Base-by-base conservation (phyloP, 2,113 vertebrate species). In the Hippopotamus amphibius region DNA sequence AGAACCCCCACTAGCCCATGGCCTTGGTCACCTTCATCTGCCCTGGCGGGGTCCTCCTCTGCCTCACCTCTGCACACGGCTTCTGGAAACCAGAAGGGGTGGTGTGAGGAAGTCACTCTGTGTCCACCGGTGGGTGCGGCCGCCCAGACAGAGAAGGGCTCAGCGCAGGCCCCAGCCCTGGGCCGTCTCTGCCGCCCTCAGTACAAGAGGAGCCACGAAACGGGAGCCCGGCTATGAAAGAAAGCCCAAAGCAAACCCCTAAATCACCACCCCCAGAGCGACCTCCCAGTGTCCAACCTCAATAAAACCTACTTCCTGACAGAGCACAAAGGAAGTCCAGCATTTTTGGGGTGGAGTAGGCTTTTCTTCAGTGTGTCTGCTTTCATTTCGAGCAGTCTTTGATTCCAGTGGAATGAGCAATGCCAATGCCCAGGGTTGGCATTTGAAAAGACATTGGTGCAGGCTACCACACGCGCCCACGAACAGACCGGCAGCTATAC, bases 281-380 rank as follows among this genome's bases (percentile, higher is more conserved):
- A 88, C 88, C 87, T 93, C 88, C 88, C 61, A 97, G 97, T 92
- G 95, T 94, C 48, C 88, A 95, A 90, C 87, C 94, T 93, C 46
- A 17, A 74, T 94, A 83, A 86, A 95, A 66, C 96, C 95, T 83
- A 88, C 90, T 98, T 96, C 93, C 63, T 28, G 5, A 66, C 90
- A 76, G 90, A 41, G 89, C 93, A 97, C 85, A 11, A 89, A 90
- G 66, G 72, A 55, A 82, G 93, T 88, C 96, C 68, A 59, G 87
- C 88, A 88, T 96, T 97, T 97, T 97, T 85, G 63, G 24, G 93
- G 69, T 55, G 30, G 72, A 57, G 50, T 19, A 2, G 43, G 30
- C 43, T 89, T 84, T 92, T 43, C 37, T 94, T 96, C 55, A 41
- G 59, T 41, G 30, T 86, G 92, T 19, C 90, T 63, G 89, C 71